These are phyloP conservation scores for Diaprepes abbreviatus DNA, from an alignment of 2,888 invertebrate species.

Conservation along the genomic window DNA sequence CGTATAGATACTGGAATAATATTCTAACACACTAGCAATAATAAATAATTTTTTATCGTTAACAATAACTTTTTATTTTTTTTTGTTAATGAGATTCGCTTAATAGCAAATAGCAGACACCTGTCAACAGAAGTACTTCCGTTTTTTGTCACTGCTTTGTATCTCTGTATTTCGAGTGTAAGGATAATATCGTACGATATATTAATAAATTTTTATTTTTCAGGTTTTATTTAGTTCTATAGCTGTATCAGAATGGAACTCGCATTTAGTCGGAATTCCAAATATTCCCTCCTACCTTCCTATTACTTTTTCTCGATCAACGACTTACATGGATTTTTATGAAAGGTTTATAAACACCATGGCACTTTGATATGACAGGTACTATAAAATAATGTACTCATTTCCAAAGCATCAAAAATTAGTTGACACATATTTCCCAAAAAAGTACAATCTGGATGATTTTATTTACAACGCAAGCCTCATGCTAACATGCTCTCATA, in stretches of 20 bases:
- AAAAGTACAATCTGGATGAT: slow-evolving; percentile 55
- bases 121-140: no score
- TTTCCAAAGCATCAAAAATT: slow-evolving; percentile 56
- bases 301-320: slow-evolving; percentile 64
- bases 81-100: no score
- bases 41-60: no score
- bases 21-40: no score
- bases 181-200: no score
- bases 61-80: no score
- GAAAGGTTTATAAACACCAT: slow-evolving; percentile 70
- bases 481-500: slow-evolving; percentile 66
- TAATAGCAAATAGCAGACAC: no score
- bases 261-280: slow-evolving; percentile 68
- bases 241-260: slow-evolving; percentile 66
- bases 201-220: no score
- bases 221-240: slow-evolving; percentile 62
- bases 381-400: slow-evolving; percentile 52
- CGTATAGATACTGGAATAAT: no score
- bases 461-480: slow-evolving; percentile 57
- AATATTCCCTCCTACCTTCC: slow-evolving; percentile 69
- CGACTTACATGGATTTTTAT: slow-evolving; percentile 69
- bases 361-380: slow-evolving; percentile 57
- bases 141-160: no score
- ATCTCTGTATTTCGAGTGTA: no score
- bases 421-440: slow-evolving; percentile 59